phyloP scores from a whole-genome alignment of 2,888 invertebrate genomes.

The Ypsolopha sequella region DNA sequence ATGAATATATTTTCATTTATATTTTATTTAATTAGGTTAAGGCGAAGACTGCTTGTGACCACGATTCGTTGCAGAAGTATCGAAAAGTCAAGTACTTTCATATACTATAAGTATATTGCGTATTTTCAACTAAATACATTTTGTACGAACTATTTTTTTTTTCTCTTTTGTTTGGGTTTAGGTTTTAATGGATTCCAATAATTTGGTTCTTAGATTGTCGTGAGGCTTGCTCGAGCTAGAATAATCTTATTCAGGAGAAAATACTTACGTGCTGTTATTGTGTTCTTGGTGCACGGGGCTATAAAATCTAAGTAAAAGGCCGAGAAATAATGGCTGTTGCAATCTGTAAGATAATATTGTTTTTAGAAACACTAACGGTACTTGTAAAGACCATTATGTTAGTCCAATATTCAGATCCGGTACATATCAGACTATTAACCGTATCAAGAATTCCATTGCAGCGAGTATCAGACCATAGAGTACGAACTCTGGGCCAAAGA shows the following conservation, averaged over 20 bases:
- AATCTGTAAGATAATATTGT: constrained; percentile 46
- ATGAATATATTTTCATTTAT: no score
- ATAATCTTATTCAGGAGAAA: not conserved
- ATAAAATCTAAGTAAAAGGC: constrained; percentile 71
- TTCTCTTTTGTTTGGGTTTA: no score
- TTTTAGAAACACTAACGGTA: not conserved
- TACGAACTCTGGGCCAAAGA: constrained; percentile 73
- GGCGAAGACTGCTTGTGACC: no score
- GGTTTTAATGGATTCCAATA: no score
- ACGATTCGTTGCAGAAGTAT: no score
- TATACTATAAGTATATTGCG: no score
- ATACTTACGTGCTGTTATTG: constrained; percentile 31
- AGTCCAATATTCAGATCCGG: not conserved
- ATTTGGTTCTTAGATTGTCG: no score
- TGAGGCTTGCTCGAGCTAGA: no score
- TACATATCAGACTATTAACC: constrained; percentile 37
- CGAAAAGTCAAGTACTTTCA: no score
- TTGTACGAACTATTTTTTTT: no score
- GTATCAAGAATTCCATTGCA: constrained; percentile 72
- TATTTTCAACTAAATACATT: no score
- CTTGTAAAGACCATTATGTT: not conserved
- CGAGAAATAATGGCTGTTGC: constrained; percentile 75
- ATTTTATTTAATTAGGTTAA: no score
- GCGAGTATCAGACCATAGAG: constrained; percentile 74
- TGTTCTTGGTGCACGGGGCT: constrained; percentile 38